A percentile compares a stretch with the other conserved stretches of the same genome.
phyloP scores from a whole-genome alignment of 2,888 invertebrate species.

The Rhingia campestris region DNA sequence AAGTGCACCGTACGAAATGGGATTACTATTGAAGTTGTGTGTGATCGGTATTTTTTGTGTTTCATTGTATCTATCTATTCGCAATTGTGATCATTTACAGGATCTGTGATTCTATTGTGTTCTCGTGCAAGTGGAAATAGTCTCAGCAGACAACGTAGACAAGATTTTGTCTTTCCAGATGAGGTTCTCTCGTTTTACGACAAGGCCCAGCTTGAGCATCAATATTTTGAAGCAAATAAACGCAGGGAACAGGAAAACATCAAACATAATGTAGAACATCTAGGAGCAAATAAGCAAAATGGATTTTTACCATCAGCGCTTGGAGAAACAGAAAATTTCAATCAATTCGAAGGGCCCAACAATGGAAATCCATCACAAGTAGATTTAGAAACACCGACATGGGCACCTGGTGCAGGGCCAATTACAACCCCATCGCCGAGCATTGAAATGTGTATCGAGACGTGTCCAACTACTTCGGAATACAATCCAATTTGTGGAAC shows the following conservation, averaged over 20 bases:
- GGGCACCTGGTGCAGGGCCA: constrained; percentile 76
- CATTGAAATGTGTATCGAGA: constrained; percentile 78
- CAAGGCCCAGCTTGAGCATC: not conserved
- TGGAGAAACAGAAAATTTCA: no score
- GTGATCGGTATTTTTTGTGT: constrained; percentile 18
- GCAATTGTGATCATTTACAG: not conserved
- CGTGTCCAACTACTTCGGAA: constrained; percentile 80
- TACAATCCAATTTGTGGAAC: constrained; percentile 82
- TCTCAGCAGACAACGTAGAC: constrained; percentile 35
- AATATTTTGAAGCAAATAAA: not conserved
- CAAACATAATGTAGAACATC: no score
- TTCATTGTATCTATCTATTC: not conserved
- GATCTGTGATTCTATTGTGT: constrained; percentile 30
- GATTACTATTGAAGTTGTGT: not conserved
- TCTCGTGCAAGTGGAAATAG: not conserved
- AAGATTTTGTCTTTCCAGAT: constrained; percentile 54
- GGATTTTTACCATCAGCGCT: no score
- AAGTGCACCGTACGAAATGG: not conserved
- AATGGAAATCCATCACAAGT: not conserved
- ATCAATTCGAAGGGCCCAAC: not conserved
- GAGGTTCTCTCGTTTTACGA: constrained; percentile 11
- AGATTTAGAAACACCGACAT: constrained; percentile 4
- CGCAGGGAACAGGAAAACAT: no score
- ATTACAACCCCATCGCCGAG: constrained; percentile 75
- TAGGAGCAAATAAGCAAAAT: no score